Evolutionary conservation across 2,113 vertebrate species (phyloP), one percentile per base, ranked within the genome.

Genomic region (Bambusicola thoracicus): DNA sequence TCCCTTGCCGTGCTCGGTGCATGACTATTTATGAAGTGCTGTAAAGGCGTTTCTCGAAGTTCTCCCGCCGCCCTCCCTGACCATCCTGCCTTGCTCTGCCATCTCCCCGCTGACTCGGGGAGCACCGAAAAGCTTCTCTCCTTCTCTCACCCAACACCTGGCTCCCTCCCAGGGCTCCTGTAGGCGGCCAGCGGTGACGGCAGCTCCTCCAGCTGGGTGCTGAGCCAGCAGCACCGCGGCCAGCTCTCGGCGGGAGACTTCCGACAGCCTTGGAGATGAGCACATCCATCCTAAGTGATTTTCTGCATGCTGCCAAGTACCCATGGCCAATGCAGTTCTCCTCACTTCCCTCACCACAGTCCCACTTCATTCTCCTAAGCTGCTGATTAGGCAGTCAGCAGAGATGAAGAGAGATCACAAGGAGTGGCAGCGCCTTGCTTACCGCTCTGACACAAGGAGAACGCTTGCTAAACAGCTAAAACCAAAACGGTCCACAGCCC

Each of bases 161-260:
- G 34, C 65, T 91, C 46, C 40, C 69, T 66, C 49, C 36, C 20
- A 88, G 62, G 68, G 22, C 78, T 69, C 88, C 92, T 66, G 77
- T 74, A 18, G 58, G 61, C n/a, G 38, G 65, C 79, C 92, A 51
- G 44, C 3, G 0, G 75, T 66, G 90, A 82, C n/a, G 46, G 85
- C 90, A 93, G 73, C 22, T 49, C 40, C 69, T 76, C 82, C 87
- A 89, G 58, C 92, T 62, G 58, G 75, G 74, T 21, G 83, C 95
- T 89, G 91, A 96, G 56, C 75, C 83, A 93, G 74, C 93, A 89
- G 53, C 7, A 51, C 38, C 13, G 3, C 87, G 68, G 85, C 53
- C 91, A 66, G 3, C 81, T 94, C 92, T 77, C 75, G 63, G 91
- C 77, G 80, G 79, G 87, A 88, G 22, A 41, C 51, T 95, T 77